Percentiles rank a stretch among this genome's conserved stretches.
Conservation (phyloP, 2,113 vertebrate genomes). For the Hydrolagus affinis region DNA sequence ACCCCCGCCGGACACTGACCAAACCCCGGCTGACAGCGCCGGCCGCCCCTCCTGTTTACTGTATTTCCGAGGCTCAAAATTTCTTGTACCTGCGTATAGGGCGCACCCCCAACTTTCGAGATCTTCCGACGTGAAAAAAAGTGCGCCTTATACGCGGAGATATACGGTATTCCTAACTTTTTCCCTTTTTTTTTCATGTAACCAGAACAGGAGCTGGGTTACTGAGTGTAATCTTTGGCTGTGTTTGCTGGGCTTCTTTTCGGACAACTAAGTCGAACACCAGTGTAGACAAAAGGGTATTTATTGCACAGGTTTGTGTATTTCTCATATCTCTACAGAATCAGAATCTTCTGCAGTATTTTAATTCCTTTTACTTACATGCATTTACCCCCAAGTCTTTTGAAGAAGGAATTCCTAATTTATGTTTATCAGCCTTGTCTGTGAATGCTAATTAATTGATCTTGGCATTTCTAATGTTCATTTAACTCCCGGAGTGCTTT, state of each 20-base stretch:
- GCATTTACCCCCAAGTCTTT: not conserved
- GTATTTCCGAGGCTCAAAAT: no score
- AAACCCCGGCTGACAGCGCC: no score
- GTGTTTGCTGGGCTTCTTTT: not conserved
- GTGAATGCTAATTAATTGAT: not conserved
- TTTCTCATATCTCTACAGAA: not conserved
- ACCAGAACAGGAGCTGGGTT: slow-evolving; percentile 66
- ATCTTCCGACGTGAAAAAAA: no score
- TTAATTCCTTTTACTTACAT: not conserved
- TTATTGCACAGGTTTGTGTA: not conserved
- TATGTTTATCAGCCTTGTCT: not conserved
- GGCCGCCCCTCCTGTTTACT: no score
- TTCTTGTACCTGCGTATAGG: no score
- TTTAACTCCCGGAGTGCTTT: not conserved
- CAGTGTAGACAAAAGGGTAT: not conserved
- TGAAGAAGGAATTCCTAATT: not conserved
- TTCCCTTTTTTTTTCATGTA: slow-evolving; percentile 40
- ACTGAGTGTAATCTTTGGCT: slow-evolving; percentile 56
- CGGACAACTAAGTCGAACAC: not conserved
- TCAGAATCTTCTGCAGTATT: not conserved
- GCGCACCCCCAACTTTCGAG: no score
- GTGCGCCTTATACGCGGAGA: no score
- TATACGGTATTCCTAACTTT: slow-evolving; percentile 15
- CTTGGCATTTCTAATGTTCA: not conserved
- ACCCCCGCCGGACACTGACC: slow-evolving; percentile 12